Evolutionary conservation across 2,113 vertebrate species (phyloP), one percentile per base, ranked within the genome.

Genomic region (Lycaon pictus): DNA sequence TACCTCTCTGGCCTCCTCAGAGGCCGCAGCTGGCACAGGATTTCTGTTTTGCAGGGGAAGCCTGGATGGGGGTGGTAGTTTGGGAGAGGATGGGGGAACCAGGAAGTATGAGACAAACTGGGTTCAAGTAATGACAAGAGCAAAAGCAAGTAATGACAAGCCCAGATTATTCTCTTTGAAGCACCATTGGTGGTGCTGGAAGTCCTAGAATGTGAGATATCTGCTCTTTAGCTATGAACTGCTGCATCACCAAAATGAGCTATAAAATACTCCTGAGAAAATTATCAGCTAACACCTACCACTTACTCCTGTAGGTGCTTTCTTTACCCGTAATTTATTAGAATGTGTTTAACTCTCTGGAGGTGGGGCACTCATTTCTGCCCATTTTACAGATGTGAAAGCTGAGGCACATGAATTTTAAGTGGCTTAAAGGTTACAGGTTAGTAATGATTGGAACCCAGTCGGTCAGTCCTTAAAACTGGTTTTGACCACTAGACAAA

Each of bases 361-460:
- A 58, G 13, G 32, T 29, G 6, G 35, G 20, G 65, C 65, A 22
- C 53, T 88, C 51, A 43, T 51, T 37, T 80, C 60, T 93, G 29
- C 60, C 85, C 55, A 56, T 56, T 95, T 96, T 48, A 48, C 15
- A 27, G 63, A 90, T 56, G 43, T 37, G 20, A 88, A 92, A 95
- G 81, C 71, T 16, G 29, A 93, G 76, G 79, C 81, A 58, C 71
- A 58, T 22, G 9, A 53, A 80, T 51, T n/a, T 48, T 20, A 80
- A 88, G 4, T 71, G 12, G 9, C 76, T 90, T 82, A 25, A 72
- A 25, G 17, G 29, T 55, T 67, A 87, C 48, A 2, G 53, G 35
- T 69, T 67, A 83, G 37, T n/a, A 19, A n/a, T 58, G 65, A 56
- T 23, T 80, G 71, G 62, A 86, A 48, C 20, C 29, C 35, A 62